Evolutionary conservation across 35 echinoderm and acorn worm genomes (phyloP).

Genomic region (Nesometra sesokonis): DNA sequence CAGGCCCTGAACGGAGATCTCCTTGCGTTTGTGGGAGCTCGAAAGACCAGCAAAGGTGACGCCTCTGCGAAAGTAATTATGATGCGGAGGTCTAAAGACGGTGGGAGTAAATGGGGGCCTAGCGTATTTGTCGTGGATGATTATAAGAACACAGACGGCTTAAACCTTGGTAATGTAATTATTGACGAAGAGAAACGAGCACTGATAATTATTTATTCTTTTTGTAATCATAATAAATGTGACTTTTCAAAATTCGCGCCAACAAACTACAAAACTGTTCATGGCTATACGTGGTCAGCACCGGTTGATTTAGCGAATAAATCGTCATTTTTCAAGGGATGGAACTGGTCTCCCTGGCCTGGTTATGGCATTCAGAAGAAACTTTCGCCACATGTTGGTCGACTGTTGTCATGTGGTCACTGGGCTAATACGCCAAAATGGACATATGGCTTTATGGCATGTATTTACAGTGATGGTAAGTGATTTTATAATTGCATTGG

Average conservation of each 20-base stretch:
- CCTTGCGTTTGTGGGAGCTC: not conserved
- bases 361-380: conserved; percentile 85
- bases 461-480: conserved; percentile 86
- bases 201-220: conserved; percentile 45
- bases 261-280: not conserved
- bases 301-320: conserved; percentile 36
- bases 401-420: conserved; percentile 78
- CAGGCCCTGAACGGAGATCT: conserved; percentile 2
- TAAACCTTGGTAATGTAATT: conserved; percentile 53
- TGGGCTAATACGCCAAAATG: conserved; percentile 20
- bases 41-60: not conserved
- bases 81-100: conserved; percentile 14
- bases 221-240: conserved; percentile 33
- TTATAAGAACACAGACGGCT: conserved; percentile 43
- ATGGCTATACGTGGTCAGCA: conserved; percentile 45
- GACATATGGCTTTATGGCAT: conserved; percentile 15
- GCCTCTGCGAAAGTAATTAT: not conserved
- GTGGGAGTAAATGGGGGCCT: conserved; percentile 28
- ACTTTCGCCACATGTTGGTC: conserved; percentile 42
- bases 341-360: conserved; percentile 51
- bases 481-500: no score
- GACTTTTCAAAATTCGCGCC: no score
- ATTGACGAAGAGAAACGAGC: conserved; percentile 39
- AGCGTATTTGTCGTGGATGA: conserved; percentile 27
- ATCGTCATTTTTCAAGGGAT: conserved; percentile 18